Evolutionary conservation across 1,140 invertebrate genomes (phyloP).

Genomic region (Ceratina calcarata): DNA sequence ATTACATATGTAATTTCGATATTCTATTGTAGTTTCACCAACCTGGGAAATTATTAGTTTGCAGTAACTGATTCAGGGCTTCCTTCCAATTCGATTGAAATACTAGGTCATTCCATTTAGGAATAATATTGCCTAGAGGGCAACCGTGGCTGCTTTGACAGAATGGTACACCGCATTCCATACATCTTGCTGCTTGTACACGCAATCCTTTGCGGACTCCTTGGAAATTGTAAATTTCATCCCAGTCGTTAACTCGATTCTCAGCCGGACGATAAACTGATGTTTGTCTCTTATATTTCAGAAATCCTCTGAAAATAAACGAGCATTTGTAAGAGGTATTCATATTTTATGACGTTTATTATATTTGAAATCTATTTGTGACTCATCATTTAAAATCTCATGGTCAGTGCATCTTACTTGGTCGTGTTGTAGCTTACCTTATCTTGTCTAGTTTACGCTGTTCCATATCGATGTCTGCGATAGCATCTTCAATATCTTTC

Average conservation of each 20-base stretch:
- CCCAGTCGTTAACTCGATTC: slow-evolving; percentile 95
- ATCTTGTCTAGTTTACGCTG: slow-evolving; percentile 95
- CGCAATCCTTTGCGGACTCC: slow-evolving; percentile 93
- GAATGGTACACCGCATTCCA: slow-evolving; percentile 99
- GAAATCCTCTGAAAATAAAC: slow-evolving; percentile 88
- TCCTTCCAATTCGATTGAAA: slow-evolving; percentile 97
- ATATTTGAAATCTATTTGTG: not conserved
- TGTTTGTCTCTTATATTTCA: slow-evolving; percentile 96
- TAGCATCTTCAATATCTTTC: slow-evolving; percentile 93
- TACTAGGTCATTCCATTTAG: slow-evolving; percentile 99
- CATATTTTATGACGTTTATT: not conserved
- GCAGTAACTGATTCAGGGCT: slow-evolving; percentile 96
- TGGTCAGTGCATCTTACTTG: too few relatives aligned
- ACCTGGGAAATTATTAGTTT: slow-evolving; percentile 99
- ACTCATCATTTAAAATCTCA: not conserved
- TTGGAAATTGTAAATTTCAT: slow-evolving; percentile 96
- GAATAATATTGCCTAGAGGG: slow-evolving; percentile 98
- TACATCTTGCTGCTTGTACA: slow-evolving; percentile 97
- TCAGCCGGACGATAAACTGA: slow-evolving; percentile 91
- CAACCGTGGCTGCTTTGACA: slow-evolving; percentile 98
- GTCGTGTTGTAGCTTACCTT: slow-evolving; percentile 79
- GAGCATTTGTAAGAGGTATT: too few relatives aligned
- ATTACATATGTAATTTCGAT: not conserved
- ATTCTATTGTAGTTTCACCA: not conserved
- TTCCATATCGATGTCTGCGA: slow-evolving; percentile 87